phyloP scores from a whole-genome alignment of 2,113 vertebrate species.

The Monarcha castaneiventris region DNA sequence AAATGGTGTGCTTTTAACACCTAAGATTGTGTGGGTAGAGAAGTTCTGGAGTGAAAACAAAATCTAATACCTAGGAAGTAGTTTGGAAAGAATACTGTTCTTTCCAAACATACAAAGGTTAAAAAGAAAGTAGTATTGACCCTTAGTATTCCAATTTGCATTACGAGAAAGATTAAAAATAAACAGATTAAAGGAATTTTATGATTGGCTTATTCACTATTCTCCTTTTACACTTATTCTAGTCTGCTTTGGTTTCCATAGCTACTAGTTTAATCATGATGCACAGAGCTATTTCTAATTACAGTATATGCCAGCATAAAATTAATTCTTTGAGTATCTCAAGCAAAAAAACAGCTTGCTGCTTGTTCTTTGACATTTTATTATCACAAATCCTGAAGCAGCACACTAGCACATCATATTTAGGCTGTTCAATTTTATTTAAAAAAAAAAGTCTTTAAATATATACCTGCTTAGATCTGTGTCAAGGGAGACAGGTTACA shows the following conservation, averaged over 20 bases:
- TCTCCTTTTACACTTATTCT: slow-evolving; percentile 63
- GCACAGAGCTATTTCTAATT: slow-evolving; percentile 79
- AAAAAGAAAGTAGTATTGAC: not conserved
- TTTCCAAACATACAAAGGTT: not conserved
- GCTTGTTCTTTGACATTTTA: slow-evolving; percentile 69
- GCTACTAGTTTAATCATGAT: slow-evolving; percentile 79
- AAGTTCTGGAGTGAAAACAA: slow-evolving; percentile 24
- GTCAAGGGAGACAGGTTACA: not conserved
- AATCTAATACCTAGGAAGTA: not conserved
- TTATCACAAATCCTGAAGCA: slow-evolving; percentile 60
- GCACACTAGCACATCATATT: slow-evolving; percentile 33
- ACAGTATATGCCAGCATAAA: slow-evolving; percentile 78
- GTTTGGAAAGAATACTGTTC: not conserved
- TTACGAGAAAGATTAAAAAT: slow-evolving; percentile 51
- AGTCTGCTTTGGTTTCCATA: slow-evolving; percentile 75
- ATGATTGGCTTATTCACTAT: slow-evolving; percentile 59
- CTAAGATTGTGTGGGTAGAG: not conserved
- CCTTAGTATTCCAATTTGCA: slow-evolving; percentile 11
- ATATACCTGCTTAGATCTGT: slow-evolving; percentile 19
- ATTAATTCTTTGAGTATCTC: slow-evolving; percentile 77
- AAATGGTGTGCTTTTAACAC: not conserved
- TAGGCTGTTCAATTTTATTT: slow-evolving; percentile 59
- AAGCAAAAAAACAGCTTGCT: slow-evolving; percentile 69
- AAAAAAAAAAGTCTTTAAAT: slow-evolving; percentile 37
- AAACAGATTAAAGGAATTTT: slow-evolving; percentile 57